phyloP scores from a whole-genome alignment of 2,797 vertebrate genomes.

The Hylomyscus alleni region DNA sequence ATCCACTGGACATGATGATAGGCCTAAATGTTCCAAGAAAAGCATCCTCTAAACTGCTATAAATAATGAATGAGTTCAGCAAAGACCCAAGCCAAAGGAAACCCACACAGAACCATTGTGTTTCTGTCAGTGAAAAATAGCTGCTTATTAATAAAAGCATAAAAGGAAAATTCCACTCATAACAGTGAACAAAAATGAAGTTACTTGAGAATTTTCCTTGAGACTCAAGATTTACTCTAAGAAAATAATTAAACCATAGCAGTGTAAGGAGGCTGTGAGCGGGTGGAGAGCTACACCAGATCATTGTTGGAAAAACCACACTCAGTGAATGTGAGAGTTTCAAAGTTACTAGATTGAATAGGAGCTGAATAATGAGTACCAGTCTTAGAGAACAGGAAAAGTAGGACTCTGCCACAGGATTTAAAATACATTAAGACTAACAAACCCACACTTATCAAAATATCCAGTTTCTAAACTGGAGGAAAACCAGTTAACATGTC shows the following conservation, averaged over 20 bases:
- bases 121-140: constrained; percentile 73
- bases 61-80: constrained; percentile 77
- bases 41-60: constrained; percentile 69
- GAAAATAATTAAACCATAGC: constrained; percentile 59
- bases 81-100: constrained; percentile 73
- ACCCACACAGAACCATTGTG: constrained; percentile 63
- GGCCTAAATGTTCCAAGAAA: constrained; percentile 77
- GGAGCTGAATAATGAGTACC: not conserved
- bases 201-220: constrained; percentile 69
- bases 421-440: constrained; percentile 37
- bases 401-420: not conserved
- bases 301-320: not conserved
- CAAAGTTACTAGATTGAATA: not conserved
- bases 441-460: constrained; percentile 34
- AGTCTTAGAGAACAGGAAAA: constrained; percentile 29
- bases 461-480: not conserved
- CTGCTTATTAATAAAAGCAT: constrained; percentile 72
- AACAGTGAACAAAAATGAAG: constrained; percentile 74
- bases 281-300: not conserved
- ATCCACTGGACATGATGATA: constrained; percentile 67
- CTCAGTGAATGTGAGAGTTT: not conserved
- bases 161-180: constrained; percentile 66
- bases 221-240: constrained; percentile 70
- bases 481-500: not conserved
- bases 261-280: constrained; percentile 18